Percentiles rank a stretch among this genome's conserved stretches.
Evolutionary conservation across 2,797 vertebrate genomes (phyloP).

Genomic region (Sebastiscus tertius): DNA sequence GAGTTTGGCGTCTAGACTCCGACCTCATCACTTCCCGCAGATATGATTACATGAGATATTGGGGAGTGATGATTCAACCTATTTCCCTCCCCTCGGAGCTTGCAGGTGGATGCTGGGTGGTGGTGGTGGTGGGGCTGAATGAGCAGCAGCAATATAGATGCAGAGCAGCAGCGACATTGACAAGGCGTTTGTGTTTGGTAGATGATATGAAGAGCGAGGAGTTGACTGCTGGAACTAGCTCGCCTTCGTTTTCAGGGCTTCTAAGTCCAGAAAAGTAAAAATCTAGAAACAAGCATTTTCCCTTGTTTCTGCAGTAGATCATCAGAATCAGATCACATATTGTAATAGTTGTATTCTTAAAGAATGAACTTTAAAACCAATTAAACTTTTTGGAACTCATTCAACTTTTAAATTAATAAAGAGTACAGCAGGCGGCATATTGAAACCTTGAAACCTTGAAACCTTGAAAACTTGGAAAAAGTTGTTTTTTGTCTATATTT

Average conservation of each 20-base stretch:
- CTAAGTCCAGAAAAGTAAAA: background rate
- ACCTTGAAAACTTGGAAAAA: background rate
- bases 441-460: background rate
- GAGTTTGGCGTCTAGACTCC: background rate
- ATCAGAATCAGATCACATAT: background rate
- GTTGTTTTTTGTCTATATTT: background rate
- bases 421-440: background rate
- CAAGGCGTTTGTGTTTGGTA: too few relatives aligned
- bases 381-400: background rate
- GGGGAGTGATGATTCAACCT: background rate
- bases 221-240: background rate
- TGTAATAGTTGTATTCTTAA: background rate
- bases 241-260: background rate
- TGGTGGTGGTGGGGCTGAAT: too few relatives aligned
- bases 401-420: background rate
- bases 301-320: background rate
- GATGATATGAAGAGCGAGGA: background rate
- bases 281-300: background rate
- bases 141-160: too few relatives aligned
- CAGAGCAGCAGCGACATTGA: too few relatives aligned
- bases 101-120: too few relatives aligned
- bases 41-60: background rate
- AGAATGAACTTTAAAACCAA: background rate
- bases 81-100: background rate
- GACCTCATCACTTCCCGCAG: background rate